Percentiles rank a stretch among this genome's conserved stretches.
Evolutionary conservation across 1,140 invertebrate genomes (phyloP).

Genomic region (Leptestheria dahalacensis): DNA sequence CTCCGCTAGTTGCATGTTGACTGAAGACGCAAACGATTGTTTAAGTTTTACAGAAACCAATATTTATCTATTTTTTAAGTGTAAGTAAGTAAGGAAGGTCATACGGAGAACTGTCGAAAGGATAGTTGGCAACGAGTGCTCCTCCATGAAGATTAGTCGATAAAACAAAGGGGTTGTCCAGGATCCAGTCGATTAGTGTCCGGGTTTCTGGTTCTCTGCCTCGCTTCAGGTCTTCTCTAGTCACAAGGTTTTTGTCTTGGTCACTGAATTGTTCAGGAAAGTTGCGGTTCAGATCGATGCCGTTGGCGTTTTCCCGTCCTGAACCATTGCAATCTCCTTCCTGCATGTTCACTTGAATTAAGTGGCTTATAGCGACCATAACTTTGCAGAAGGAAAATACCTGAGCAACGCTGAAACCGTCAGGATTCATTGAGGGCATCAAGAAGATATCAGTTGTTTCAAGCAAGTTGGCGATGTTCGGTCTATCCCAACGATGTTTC

Average conservation of each 20-base stretch:
- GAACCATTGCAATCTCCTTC: constrained; percentile 60
- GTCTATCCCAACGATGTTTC: constrained; percentile 21
- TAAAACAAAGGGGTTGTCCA: constrained; percentile 68
- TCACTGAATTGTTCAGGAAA: constrained; percentile 71
- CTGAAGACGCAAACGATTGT: no score
- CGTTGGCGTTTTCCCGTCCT: constrained; percentile 62
- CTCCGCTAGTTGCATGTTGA: no score
- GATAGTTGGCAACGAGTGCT: constrained; percentile 80
- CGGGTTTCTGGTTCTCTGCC: constrained; percentile 74
- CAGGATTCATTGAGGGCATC: constrained; percentile 83
- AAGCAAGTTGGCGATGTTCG: constrained; percentile 51
- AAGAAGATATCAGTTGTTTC: constrained; percentile 74
- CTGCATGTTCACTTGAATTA: constrained; percentile 36
- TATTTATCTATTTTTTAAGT: no score
- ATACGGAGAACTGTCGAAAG: constrained; percentile 66
- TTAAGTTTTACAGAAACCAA: no score
- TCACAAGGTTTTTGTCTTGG: constrained; percentile 17
- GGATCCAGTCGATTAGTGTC: constrained; percentile 79
- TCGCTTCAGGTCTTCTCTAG: constrained; percentile 22
- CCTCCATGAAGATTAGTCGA: constrained; percentile 85
- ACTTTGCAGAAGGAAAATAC: no score
- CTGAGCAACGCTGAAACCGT: constrained; percentile 65
- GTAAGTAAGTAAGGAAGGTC: no score
- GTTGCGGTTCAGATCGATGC: constrained; percentile 68
- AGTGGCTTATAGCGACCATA: no score